phyloP scores from a whole-genome alignment of 2,113 vertebrate species.

The Brachyhypopomus gauderio region DNA sequence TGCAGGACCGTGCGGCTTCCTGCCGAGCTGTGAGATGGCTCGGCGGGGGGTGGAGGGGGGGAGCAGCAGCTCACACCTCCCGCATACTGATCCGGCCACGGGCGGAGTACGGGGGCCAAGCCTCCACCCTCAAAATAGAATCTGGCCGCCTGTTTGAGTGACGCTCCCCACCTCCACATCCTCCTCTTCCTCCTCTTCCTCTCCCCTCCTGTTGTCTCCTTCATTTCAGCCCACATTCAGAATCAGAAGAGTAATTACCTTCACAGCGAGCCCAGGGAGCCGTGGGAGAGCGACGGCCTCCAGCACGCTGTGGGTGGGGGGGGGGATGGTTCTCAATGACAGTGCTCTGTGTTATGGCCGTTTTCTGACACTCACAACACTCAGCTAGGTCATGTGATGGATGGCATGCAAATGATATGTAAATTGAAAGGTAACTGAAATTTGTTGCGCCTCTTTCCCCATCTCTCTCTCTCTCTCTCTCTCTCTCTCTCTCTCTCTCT shows the following conservation, averaged over 20 bases:
- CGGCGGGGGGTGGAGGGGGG: too few relatives aligned
- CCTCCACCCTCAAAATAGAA: slow-evolving; percentile 31
- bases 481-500: too few relatives aligned
- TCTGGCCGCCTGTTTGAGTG: slow-evolving; percentile 22
- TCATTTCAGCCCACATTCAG: not conserved
- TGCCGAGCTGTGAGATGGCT: not conserved
- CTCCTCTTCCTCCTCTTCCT: too few relatives aligned
- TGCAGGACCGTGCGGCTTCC: not conserved
- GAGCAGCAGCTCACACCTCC: not conserved
- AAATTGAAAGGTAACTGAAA: not conserved
- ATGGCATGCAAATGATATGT: not conserved
- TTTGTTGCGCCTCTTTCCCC: not conserved
- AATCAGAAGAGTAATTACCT: slow-evolving; percentile 54
- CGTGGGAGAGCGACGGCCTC: slow-evolving; percentile 17
- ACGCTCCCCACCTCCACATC: too few relatives aligned
- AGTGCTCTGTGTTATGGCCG: not conserved
- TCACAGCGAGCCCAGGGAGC: not conserved
- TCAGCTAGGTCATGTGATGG: not conserved
- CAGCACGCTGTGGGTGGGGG: slow-evolving; percentile 11
- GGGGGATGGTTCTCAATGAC: slow-evolving; percentile 23
- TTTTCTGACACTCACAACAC: too few relatives aligned
- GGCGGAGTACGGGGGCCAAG: slow-evolving; percentile 21
- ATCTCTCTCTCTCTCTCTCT: not conserved
- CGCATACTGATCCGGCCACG: not conserved
- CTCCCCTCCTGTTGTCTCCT: not conserved